Conservation (phyloP, 37 sponge, comb jelly and placozoan genomes). For the Aplysina aerophoba region DNA sequence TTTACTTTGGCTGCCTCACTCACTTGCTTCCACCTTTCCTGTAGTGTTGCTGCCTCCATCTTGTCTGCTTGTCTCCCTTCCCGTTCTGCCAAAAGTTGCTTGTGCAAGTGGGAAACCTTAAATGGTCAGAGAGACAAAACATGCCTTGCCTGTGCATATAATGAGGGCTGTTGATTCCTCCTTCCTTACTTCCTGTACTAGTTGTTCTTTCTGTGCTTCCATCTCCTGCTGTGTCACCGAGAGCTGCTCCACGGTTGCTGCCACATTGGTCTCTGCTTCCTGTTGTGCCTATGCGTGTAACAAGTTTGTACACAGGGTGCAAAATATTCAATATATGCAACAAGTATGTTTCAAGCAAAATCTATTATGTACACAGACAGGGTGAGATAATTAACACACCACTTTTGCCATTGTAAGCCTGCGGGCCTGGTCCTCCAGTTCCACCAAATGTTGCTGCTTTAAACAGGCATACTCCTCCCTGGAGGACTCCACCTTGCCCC, state of each 20-base stretch:
- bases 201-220: slow-evolving; percentile 11
- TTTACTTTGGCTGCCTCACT: slow-evolving; percentile 28
- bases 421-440: slow-evolving; percentile 43
- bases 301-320: slow-evolving; percentile 7
- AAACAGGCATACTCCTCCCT: slow-evolving; percentile 81
- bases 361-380: not conserved
- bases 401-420: slow-evolving; percentile 20
- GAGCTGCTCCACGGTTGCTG: slow-evolving; percentile 42
- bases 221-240: slow-evolving; percentile 20
- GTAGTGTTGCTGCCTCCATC: not conserved
- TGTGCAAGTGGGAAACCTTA: not conserved
- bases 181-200: slow-evolving; percentile 8
- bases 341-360: no score
- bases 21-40: slow-evolving; percentile 23
- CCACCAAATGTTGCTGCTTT: slow-evolving; percentile 58
- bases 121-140: no score
- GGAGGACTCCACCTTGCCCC: slow-evolving; percentile 23
- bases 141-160: no score
- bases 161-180: not conserved
- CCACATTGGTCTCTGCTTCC: slow-evolving; percentile 62
- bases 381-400: slow-evolving; percentile 11
- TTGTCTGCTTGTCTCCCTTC: not conserved
- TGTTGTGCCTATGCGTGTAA: slow-evolving; percentile 24
- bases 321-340: not conserved
- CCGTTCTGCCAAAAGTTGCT: slow-evolving; percentile 24